Conservation (phyloP, 1,140 invertebrate species). For the Macrosteles quadrilineatus region DNA sequence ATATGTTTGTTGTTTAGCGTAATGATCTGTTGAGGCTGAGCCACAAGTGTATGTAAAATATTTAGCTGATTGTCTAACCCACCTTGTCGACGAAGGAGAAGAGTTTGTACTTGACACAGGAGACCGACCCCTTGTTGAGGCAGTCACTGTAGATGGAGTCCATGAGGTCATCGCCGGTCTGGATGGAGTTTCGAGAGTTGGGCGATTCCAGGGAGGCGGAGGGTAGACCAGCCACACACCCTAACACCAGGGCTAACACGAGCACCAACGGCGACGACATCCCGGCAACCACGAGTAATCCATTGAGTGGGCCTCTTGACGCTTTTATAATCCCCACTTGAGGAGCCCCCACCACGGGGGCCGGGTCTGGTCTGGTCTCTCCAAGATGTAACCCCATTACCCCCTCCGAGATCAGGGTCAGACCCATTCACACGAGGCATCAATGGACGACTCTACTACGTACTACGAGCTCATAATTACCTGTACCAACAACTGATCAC, state of each 20-base stretch:
- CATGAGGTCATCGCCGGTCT: conserved; percentile 72
- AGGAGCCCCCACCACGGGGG: neutral
- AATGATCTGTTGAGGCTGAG: no score
- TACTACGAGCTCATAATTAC: no score
- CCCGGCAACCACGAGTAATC: conserved; percentile 1
- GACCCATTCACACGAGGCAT: no score
- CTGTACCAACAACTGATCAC: no score
- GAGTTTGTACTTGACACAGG: conserved; percentile 81
- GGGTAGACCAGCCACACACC: conserved; percentile 60
- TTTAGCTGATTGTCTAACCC: no score
- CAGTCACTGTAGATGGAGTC: conserved; percentile 75
- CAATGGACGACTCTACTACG: no score
- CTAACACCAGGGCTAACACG: conserved; percentile 49
- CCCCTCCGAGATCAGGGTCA: neutral
- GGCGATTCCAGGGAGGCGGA: conserved; percentile 47
- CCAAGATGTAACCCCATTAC: neutral
- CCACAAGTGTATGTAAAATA: no score
- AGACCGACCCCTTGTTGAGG: conserved; percentile 73
- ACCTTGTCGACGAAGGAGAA: conserved; percentile 82
- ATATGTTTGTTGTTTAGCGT: no score
- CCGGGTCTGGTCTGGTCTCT: neutral
- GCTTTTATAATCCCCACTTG: conserved; percentile 24
- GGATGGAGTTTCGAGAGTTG: conserved; percentile 60
- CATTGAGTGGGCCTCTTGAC: neutral
- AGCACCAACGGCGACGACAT: neutral